Base-by-base conservation (phyloP, 2,888 invertebrate genomes). In the Synergus japonicus region DNA sequence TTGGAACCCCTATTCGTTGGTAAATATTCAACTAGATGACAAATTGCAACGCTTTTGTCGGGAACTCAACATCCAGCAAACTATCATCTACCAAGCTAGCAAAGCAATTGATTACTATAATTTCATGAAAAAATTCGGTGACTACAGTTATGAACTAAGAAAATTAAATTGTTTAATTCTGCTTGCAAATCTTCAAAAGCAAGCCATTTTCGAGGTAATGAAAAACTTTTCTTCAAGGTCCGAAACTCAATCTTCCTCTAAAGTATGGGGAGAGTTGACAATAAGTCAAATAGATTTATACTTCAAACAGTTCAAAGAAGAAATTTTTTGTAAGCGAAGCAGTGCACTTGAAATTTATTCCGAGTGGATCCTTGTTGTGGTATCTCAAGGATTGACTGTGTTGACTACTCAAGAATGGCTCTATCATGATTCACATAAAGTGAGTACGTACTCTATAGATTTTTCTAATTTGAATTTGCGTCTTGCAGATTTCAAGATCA, bases 161-260 rank as follows among this genome's bases (percentile, higher is more conserved):
- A 93, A 94, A 83, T 93, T 93, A 0, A 93, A 94, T 84, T 91
- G 93, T 3, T 88, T 93, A 29, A 83, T 94, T 10, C 85, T 94
- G 2, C 88, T 92, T 80, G 92, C 93, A 7, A 82, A 81, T 64
- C 77, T 89, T 2, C 83, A 87, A 41, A 86, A 86, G 29, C 83
- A 83, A 13, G 83, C 87, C 0, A 82, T 83, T 0, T 65, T 87
- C 7, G 86, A 88, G 0, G 87, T 89, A 81, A 87, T 90, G 13
- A 63, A 82, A 8, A 66, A 46, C 18, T 79, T 81, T 12, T 9
- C 79, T 2, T 12, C 81, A 4, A 78, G 77, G 60, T 0, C 22
- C 7, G 66, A 67, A 5, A 4, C 5, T 7, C 49, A 78, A 15
- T 44, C 63, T 13, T 43, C 10, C 37, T 65, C 4, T 12, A 60